These are phyloP conservation scores for Papilio aristodemus DNA, from an alignment of 1,140 invertebrate species.

Conservation along the genomic window DNA sequence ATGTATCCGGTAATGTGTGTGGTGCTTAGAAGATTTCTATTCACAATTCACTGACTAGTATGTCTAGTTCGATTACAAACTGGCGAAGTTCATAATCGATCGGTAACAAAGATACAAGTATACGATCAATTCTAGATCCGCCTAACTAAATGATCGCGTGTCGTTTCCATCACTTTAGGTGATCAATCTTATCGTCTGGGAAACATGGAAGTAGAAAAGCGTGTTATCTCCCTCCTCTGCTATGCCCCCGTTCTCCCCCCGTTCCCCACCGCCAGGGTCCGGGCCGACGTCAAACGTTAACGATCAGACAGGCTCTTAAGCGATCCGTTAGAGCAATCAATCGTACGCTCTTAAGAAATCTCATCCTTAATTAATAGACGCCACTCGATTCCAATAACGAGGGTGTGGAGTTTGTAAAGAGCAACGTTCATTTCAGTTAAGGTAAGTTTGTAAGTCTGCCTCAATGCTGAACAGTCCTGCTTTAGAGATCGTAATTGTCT, in stretches of 20 bases:
- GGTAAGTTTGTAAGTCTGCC: background rate
- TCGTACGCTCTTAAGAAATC: background rate
- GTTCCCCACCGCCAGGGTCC: background rate
- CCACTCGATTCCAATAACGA: background rate
- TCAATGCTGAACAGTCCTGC: too few species aligned
- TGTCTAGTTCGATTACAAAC: too few species aligned
- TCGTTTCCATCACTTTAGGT: slow-evolving; percentile 24
- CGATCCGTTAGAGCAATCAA: background rate
- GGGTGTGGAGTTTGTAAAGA: background rate
- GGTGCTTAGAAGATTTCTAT: too few species aligned
- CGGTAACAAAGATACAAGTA: background rate
- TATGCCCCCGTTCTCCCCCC: background rate
- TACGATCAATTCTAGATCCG: background rate
- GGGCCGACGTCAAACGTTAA: slow-evolving; percentile 4
- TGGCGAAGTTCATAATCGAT: too few species aligned
- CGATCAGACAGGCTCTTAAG: slow-evolving; percentile 8
- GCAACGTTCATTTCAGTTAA: background rate
- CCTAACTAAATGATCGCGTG: slow-evolving; percentile 8
- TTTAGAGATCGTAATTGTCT: too few species aligned
- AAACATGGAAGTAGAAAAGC: slow-evolving; percentile 17
- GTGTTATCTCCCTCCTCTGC: slow-evolving; percentile 6
- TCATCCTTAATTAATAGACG: background rate
- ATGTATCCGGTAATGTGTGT: too few species aligned
- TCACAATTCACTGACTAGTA: too few species aligned
- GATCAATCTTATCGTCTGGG: slow-evolving; percentile 23